Percentiles rank a stretch among this genome's conserved stretches.
phyloP scores from a whole-genome alignment of 1,140 invertebrate genomes.

The Agrypnia vestita region DNA sequence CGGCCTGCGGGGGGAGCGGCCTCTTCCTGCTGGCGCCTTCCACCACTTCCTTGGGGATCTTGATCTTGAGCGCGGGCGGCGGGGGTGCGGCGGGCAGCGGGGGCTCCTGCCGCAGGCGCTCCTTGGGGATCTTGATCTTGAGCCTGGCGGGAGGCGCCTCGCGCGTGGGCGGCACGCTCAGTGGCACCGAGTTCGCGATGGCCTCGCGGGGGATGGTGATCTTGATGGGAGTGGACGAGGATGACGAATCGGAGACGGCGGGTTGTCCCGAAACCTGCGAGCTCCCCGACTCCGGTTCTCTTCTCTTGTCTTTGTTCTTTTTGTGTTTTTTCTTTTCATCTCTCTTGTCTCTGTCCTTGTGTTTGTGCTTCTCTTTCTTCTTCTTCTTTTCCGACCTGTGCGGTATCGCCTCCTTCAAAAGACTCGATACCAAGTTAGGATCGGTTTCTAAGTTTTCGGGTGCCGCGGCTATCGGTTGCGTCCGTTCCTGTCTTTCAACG shows the following conservation, averaged over 20 bases:
- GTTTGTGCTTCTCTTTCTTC: conserved; percentile 73
- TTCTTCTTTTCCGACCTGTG: conserved; percentile 67
- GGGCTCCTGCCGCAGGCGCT: conserved; percentile 68
- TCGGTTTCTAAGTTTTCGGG: conserved; percentile 71
- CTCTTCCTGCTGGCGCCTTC: conserved; percentile 67
- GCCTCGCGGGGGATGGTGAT: conserved; percentile 70
- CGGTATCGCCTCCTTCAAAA: conserved; percentile 69
- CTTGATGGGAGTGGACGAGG: conserved; percentile 63
- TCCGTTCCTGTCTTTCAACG: background rate
- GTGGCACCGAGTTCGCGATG: conserved; percentile 60
- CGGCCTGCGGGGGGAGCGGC: conserved; percentile 51
- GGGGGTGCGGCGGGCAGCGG: background rate
- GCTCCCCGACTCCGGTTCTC: conserved; percentile 61
- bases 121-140: conserved; percentile 72
- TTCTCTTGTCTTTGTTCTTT: conserved; percentile 68
- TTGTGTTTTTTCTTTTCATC: conserved; percentile 71
- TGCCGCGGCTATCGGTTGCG: conserved; percentile 65
- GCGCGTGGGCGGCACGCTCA: background rate
- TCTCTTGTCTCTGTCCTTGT: conserved; percentile 71
- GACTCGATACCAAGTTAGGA: conserved; percentile 68
- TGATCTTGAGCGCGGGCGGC: conserved; percentile 67
- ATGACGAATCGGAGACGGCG: conserved; percentile 14
- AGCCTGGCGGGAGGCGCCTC: conserved; percentile 62
- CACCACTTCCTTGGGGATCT: conserved; percentile 70
- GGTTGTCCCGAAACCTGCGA: conserved; percentile 47